Evolutionary conservation across 1,140 invertebrate species (phyloP).

Genomic region (Rhysida immarginata): DNA sequence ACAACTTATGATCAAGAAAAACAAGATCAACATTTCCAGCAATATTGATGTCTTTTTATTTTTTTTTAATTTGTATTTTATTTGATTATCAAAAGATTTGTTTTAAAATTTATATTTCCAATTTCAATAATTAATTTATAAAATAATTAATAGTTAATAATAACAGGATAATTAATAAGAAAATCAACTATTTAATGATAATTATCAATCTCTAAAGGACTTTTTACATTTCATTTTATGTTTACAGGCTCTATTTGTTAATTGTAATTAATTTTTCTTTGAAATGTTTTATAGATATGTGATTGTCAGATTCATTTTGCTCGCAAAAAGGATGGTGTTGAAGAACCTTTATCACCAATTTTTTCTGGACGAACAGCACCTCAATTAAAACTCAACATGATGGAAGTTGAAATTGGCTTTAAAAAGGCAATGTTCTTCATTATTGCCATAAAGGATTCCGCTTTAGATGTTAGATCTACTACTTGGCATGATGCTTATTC

Average conservation of each 20-base stretch:
- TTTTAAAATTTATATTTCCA: too few species aligned
- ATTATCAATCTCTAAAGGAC: too few species aligned
- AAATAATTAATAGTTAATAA: too few species aligned
- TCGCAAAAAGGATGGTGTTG: slow-evolving; percentile 27
- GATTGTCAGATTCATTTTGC: slow-evolving; percentile 36
- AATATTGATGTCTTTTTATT: too few species aligned
- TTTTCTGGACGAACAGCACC: slow-evolving; percentile 37
- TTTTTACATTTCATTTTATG: background rate
- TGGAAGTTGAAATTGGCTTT: slow-evolving; percentile 58
- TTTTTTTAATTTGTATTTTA: too few species aligned
- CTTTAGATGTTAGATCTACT: slow-evolving; percentile 52
- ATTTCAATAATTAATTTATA: too few species aligned
- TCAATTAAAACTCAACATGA: slow-evolving; percentile 51
- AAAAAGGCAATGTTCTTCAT: slow-evolving; percentile 44
- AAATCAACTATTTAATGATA: too few species aligned
- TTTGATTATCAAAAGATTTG: too few species aligned
- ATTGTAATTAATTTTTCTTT: slow-evolving; percentile 32
- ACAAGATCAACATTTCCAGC: too few species aligned
- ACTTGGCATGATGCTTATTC: slow-evolving; percentile 61
- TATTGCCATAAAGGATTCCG: slow-evolving; percentile 38
- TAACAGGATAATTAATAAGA: too few species aligned
- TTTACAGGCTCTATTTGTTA: background rate
- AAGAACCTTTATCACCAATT: slow-evolving; percentile 28
- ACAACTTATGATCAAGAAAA: too few species aligned
- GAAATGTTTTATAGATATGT: slow-evolving; percentile 46